These are phyloP conservation scores for Zaprionus africanus DNA, from an alignment of 1,140 invertebrate species.

Conservation along the genomic window DNA sequence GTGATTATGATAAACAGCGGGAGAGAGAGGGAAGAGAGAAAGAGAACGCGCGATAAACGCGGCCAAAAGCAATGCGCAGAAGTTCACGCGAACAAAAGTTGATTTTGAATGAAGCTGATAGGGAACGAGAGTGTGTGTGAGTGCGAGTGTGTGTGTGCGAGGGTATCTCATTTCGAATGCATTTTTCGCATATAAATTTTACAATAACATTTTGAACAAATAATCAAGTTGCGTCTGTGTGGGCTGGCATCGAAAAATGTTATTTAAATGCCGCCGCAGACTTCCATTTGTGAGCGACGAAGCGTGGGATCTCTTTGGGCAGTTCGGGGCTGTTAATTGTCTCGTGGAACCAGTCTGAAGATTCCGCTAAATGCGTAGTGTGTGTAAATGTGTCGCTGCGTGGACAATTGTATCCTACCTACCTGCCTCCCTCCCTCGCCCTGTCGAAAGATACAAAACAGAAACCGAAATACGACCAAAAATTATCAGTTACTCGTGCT, in stretches of 20 bases:
- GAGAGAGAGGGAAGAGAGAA: constrained; percentile 19
- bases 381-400: constrained; percentile 57
- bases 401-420: constrained; percentile 65
- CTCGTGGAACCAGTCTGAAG: constrained; percentile 31
- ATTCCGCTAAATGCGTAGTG: constrained; percentile 9
- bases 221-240: constrained; percentile 64
- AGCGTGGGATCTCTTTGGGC: constrained; percentile 68
- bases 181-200: constrained; percentile 80
- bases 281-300: constrained; percentile 53
- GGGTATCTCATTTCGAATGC: constrained; percentile 63
- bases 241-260: constrained; percentile 62
- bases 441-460: constrained; percentile 20
- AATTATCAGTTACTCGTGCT: constrained; percentile 70
- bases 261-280: constrained; percentile 72
- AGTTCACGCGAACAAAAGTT: constrained; percentile 52
- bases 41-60: constrained; percentile 13
- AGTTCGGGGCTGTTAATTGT: constrained; percentile 41
- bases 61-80: constrained; percentile 55
- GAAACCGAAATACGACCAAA: constrained; percentile 17
- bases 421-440: not conserved
- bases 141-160: constrained; percentile 13
- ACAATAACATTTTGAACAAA: constrained; percentile 72
- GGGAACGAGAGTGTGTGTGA: constrained; percentile 6
- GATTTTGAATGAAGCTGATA: constrained; percentile 50
- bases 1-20: constrained; percentile 65